Evolutionary conservation across 2,797 vertebrate species (phyloP).

Genomic region (Hafferia zeledoni): DNA sequence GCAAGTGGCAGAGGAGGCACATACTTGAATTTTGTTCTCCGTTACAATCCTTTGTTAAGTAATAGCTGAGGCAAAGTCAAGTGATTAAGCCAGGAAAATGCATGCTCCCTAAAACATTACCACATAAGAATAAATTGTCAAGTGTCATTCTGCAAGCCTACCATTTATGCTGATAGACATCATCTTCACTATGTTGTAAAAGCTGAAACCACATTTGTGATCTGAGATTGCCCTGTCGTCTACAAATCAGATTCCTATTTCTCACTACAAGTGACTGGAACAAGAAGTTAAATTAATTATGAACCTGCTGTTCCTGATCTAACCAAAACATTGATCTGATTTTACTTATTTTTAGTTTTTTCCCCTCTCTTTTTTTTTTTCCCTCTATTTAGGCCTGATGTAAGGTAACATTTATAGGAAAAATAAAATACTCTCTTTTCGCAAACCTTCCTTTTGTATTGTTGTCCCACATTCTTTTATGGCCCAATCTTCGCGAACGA

Average conservation of each 20-base stretch:
- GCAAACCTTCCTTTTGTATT: not conserved
- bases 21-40: not conserved
- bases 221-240: not conserved
- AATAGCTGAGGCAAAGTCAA: not conserved
- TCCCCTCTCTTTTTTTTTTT: rapidly evolving
- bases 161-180: not conserved
- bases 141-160: not conserved
- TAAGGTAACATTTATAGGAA: not conserved
- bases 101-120: not conserved
- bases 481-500: too few species aligned
- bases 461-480: not conserved
- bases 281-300: not conserved
- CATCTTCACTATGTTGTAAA: not conserved
- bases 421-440: not conserved
- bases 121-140: not conserved
- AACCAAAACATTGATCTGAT: not conserved
- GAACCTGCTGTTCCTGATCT: not conserved
- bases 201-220: not conserved
- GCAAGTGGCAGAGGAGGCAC: not conserved
- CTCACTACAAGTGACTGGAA: not conserved
- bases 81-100: conserved; percentile 3
- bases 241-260: not conserved
- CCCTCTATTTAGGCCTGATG: not conserved
- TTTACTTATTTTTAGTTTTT: not conserved
- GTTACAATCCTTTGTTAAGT: not conserved